A percentile compares a stretch with the other conserved stretches of the same genome.
Conservation (phyloP, 2,797 vertebrate genomes). For the Diglossa cyanea region DNA sequence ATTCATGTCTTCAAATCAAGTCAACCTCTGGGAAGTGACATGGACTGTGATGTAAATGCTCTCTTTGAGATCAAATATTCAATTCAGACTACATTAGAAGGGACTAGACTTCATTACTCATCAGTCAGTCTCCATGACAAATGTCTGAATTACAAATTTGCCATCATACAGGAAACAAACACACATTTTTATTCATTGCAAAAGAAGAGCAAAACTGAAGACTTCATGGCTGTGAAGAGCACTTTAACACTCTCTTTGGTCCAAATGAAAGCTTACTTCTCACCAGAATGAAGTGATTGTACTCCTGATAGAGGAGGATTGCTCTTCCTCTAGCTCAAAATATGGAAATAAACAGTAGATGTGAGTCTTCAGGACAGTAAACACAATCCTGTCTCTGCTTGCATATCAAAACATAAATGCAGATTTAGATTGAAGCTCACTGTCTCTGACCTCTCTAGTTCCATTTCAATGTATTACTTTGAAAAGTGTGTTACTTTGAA, state of each 20-base stretch:
- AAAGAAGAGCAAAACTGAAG: background rate
- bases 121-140: background rate
- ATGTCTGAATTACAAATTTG: background rate
- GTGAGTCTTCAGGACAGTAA: background rate
- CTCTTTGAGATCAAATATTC: background rate
- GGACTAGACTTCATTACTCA: background rate
- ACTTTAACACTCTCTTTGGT: background rate
- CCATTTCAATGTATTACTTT: background rate
- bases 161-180: background rate
- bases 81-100: background rate
- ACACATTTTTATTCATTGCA: background rate
- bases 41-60: background rate
- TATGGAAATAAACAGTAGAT: background rate
- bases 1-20: background rate
- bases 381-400: background rate
- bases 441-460: background rate
- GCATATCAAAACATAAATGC: background rate
- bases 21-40: background rate
- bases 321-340: background rate
- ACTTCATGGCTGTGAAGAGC: background rate
- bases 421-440: background rate
- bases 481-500: background rate
- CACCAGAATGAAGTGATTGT: background rate
- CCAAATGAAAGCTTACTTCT: background rate
- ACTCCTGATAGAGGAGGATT: background rate